A percentile compares a stretch with the other conserved stretches of the same genome.
Evolutionary conservation across 2,888 invertebrate species (phyloP).

Genomic region (Dione vanillae): DNA sequence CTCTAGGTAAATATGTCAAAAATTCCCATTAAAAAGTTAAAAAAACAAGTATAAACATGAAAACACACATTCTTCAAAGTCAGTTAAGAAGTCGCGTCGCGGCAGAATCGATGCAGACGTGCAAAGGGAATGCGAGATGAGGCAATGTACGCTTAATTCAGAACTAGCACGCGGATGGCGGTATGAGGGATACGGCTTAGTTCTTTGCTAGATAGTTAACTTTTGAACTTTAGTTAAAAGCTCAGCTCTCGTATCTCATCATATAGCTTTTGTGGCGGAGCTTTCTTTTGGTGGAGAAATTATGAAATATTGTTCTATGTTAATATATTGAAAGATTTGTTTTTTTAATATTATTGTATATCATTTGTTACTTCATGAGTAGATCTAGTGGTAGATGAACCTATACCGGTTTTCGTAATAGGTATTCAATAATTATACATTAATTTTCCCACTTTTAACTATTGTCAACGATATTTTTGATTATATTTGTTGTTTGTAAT

Average conservation of each 20-base stretch:
- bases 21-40: neutral
- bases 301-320: neutral
- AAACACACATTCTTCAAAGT: constrained; percentile 3
- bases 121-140: constrained; percentile 73
- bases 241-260: constrained; percentile 1
- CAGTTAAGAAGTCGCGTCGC: constrained; percentile 17
- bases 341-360: neutral
- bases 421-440: too few relatives aligned
- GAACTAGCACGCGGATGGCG: constrained; percentile 19
- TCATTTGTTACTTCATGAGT: neutral
- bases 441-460: too few relatives aligned
- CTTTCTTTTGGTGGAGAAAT: neutral
- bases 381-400: too few relatives aligned
- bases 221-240: constrained; percentile 12
- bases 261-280: neutral
- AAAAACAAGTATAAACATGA: neutral
- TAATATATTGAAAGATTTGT: neutral
- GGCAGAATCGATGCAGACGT: constrained; percentile 40
- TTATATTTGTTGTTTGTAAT: too few relatives aligned
- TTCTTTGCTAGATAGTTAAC: constrained; percentile 20
- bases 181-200: neutral
- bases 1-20: neutral
- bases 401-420: too few relatives aligned
- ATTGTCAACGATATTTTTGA: too few relatives aligned
- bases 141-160: constrained; percentile 42